Evolutionary conservation across 2,888 invertebrate species (phyloP).

Genomic region (Acleris laterana): DNA sequence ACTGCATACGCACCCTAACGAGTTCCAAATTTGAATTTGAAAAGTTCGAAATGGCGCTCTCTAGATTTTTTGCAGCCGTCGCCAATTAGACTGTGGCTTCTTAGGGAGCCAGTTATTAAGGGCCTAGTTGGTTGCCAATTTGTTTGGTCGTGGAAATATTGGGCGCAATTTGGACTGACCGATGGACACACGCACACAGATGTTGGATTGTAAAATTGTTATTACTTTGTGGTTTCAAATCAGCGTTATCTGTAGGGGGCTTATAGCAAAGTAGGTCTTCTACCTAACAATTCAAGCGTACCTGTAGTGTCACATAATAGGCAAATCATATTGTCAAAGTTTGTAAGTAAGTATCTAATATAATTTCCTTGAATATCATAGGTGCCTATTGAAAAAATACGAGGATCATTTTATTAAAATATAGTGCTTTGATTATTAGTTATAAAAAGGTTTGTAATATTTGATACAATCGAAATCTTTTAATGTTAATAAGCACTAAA

Average conservation of each 20-base stretch:
- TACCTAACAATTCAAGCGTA: no score
- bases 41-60: constrained; percentile 73
- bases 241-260: no score
- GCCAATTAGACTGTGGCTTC: constrained; percentile 68
- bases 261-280: no score
- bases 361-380: no score
- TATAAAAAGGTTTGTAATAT: no score
- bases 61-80: constrained; percentile 62
- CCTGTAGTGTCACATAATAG: no score
- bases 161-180: constrained; percentile 22
- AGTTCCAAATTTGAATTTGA: constrained; percentile 74
- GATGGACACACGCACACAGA: constrained; percentile 16
- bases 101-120: constrained; percentile 67
- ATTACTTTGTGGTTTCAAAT: background rate
- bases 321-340: no score
- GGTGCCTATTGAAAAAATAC: no score
- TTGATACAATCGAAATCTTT: background rate
- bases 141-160: constrained; percentile 33
- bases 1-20: constrained; percentile 54
- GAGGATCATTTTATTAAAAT: no score
- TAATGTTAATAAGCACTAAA: background rate
- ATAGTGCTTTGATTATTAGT: no score
- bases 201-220: constrained; percentile 8
- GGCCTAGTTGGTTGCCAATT: constrained; percentile 50
- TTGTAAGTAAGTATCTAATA: no score